Base-by-base conservation (phyloP, 1,140 invertebrate genomes). In the Lepidurus arcticus region DNA sequence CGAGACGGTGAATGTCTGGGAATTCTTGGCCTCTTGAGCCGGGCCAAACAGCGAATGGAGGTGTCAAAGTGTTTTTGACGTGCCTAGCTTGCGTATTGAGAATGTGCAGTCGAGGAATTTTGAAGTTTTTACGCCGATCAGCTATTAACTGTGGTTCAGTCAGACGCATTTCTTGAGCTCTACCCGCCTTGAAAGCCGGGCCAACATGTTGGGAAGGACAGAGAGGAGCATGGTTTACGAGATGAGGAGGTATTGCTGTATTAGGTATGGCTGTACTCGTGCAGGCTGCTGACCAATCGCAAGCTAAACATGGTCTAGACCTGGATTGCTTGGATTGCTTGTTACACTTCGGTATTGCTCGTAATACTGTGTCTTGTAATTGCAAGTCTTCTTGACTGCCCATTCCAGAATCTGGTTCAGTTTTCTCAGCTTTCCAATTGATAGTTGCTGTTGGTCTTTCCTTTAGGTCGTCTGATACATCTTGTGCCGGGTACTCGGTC, bases 1-100 rank as follows among this genome's bases (percentile, higher is more conserved):
- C 73, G 73, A 78, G 73, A 47, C 78, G 73, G 26, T 78, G 74
- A 44, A 78, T 75, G 47, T 78, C 78, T 34, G 78, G 78, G 53
- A 47, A 78, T 44, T 78, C 78, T 21, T 74, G 65, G n/a, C 42
- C 44, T 10, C 73, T 74, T n/a, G 43, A 44, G 10, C 73, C 73
- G 11, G 44, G 21, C 24, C 73, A 42, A 24, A 74, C 73, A n/a
- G 78, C 65, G 42, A 78, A 73, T 21, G 78, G 78, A 44, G 78
- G 78, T 4, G 73, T 74, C 42, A 78, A 34, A 1, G 78, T 78
- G 7, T 74, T 44, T 34, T 47, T 73, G 26, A 78, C 44, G 13
- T 78, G 44, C 43, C 78, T 73, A 34, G 78, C 73, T 73, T 78
- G 73, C 1, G 78, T 44, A 73, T 73, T 78, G 26, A 78, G 42